These are phyloP conservation scores for Pandion haliaetus DNA, from an alignment of 2,113 vertebrate species.

Conservation along the genomic window DNA sequence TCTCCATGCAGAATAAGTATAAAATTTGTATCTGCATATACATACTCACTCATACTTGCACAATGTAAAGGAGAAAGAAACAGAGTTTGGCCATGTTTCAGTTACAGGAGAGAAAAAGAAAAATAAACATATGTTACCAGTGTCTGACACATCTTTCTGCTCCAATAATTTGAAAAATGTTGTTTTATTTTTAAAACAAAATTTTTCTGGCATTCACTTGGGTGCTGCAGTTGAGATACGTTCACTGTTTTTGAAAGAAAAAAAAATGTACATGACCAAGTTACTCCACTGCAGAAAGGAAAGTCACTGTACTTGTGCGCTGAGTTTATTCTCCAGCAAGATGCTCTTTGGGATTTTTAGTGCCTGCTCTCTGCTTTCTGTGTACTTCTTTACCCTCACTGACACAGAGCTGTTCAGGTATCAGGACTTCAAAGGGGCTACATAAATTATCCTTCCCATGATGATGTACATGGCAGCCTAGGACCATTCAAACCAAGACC, in stretches of 20 bases:
- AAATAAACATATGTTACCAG: slow-evolving; percentile 79
- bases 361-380: not conserved
- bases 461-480: not conserved
- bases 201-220: slow-evolving; percentile 59
- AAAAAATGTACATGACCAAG: not conserved
- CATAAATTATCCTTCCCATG: not conserved
- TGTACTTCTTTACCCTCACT: not conserved
- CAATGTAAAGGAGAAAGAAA: slow-evolving; percentile 38
- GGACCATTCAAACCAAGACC: not conserved
- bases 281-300: not conserved
- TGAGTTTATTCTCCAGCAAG: not conserved
- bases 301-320: not conserved
- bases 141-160: slow-evolving; percentile 79
- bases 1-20: slow-evolving; percentile 54
- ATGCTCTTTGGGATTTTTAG: not conserved
- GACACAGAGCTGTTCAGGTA: not conserved
- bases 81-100: slow-evolving; percentile 70
- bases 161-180: slow-evolving; percentile 69
- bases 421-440: not conserved
- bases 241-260: slow-evolving; percentile 13
- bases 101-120: slow-evolving; percentile 58
- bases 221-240: slow-evolving; percentile 31
- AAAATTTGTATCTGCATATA: not conserved
- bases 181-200: slow-evolving; percentile 73
- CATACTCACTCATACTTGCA: not conserved